phyloP scores from a whole-genome alignment of 2,113 vertebrate species.

The Andinoacara biseriatus region DNA sequence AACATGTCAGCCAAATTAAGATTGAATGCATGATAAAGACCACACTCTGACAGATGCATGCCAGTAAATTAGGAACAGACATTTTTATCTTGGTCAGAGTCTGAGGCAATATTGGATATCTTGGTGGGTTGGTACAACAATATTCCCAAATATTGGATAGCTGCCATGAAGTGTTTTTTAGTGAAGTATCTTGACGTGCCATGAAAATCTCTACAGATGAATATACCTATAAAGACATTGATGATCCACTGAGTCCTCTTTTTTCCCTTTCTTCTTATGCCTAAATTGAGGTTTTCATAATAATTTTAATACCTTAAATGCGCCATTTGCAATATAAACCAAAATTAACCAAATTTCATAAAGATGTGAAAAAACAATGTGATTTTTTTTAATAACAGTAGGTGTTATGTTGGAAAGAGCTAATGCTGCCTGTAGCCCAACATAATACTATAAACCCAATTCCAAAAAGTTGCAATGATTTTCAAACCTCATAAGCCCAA shows the following conservation, averaged over 20 bases:
- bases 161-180: not conserved
- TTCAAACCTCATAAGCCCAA: not conserved
- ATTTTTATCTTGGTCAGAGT: conserved; percentile 31
- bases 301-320: not conserved
- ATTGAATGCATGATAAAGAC: conserved; percentile 72
- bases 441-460: not conserved
- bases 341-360: not conserved
- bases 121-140: not conserved
- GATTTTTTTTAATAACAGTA: not conserved
- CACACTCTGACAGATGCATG: conserved; percentile 54
- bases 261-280: too few relatives aligned
- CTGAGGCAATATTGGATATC: not conserved
- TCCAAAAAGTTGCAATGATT: not conserved
- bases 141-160: not conserved
- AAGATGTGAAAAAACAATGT: not conserved
- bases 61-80: conserved; percentile 38
- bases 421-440: not conserved
- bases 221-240: not conserved
- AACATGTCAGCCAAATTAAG: conserved; percentile 73
- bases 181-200: not conserved
- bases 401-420: not conserved
- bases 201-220: not conserved
- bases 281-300: not conserved
- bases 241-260: too few relatives aligned
- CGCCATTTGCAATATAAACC: not conserved